phyloP scores from a whole-genome alignment of 1,140 invertebrate genomes.

The Pseudomyrmex flavicornis region DNA sequence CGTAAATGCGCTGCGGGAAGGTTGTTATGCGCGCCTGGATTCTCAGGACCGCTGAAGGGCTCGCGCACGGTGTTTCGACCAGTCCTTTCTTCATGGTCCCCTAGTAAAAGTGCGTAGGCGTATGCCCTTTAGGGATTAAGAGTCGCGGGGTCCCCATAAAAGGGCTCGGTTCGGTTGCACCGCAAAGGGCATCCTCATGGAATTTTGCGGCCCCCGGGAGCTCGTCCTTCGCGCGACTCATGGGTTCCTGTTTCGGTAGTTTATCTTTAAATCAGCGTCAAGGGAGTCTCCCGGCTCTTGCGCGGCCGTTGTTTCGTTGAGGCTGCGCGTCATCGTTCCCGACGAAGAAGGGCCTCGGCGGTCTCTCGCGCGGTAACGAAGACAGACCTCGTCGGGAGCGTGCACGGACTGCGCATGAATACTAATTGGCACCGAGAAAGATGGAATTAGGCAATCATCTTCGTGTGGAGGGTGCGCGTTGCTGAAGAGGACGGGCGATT shows the following conservation, averaged over 20 bases:
- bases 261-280: constrained; percentile 80
- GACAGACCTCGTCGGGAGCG: not conserved
- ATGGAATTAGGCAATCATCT: constrained; percentile 79
- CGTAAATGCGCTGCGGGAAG: constrained; percentile 40
- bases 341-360: constrained; percentile 15
- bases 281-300: constrained; percentile 19
- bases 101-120: constrained; percentile 85
- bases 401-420: constrained; percentile 73
- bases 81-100: constrained; percentile 80
- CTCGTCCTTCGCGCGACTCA: constrained; percentile 60
- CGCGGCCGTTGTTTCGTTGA: not conserved
- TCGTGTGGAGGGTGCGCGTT: constrained; percentile 55
- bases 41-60: constrained; percentile 77
- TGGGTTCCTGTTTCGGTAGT: constrained; percentile 80
- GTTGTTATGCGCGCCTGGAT: constrained; percentile 48
- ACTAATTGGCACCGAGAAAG: constrained; percentile 81
- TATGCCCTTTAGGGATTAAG: constrained; percentile 83
- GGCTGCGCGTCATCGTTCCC: not conserved
- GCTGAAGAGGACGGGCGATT: constrained; percentile 33
- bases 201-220: constrained; percentile 53
- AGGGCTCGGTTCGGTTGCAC: constrained; percentile 35
- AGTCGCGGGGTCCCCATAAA: constrained; percentile 61
- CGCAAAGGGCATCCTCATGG: constrained; percentile 53
- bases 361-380: constrained; percentile 12
- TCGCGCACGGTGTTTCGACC: constrained; percentile 71